Evolutionary conservation across 1,140 invertebrate genomes (phyloP), one percentile per base, ranked within the genome.

Genomic region (Aplysia californica): DNA sequence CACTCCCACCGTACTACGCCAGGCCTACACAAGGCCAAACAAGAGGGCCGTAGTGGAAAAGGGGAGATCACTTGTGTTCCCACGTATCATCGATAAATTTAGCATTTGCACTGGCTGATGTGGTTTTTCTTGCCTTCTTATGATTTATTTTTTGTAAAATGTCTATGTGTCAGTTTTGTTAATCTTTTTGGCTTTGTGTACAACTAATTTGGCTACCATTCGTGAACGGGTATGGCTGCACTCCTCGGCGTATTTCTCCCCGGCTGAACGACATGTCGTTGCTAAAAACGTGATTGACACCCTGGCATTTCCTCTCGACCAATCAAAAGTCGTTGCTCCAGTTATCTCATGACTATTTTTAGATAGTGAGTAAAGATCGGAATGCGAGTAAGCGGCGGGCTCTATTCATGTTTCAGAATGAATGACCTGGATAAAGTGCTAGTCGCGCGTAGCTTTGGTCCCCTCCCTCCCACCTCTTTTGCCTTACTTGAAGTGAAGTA

Each of bases 291-390:
- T 72, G 69, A 72, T 72, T 72, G 69, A 72, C 69, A 72, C 50
- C 23, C 69, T 72, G 55, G 69, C 23, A 5, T 15, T 5, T 2
- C 31, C 10, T 6, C 3, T 72, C 44, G 41, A 39, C 69, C 69
- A 72, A 72, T 72, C 50, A 59, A 39, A 58, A 35, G 35, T 33
- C 1, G 18, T 55, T 36, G 38, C 36, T 21, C 5, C 31, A 56
- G 50, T 72, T 72, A 72, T 72, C 69, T 72, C 69, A 72, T 59
- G 69, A 39, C 69, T 72, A 72, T 56, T 58, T 72, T 72, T 58
- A 72, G 69, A 10, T 59, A 29, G 10, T 72, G 69, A 72, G 69
- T 72, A 31, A 72, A 44, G 69, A 36, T 36, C 18, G 69, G 69
- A 72, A 72, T 72, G 69, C 23, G 69, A 72, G 29, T 4, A 59